Conservation (phyloP, 2,797 vertebrate species). For the Lacerta agilis region DNA sequence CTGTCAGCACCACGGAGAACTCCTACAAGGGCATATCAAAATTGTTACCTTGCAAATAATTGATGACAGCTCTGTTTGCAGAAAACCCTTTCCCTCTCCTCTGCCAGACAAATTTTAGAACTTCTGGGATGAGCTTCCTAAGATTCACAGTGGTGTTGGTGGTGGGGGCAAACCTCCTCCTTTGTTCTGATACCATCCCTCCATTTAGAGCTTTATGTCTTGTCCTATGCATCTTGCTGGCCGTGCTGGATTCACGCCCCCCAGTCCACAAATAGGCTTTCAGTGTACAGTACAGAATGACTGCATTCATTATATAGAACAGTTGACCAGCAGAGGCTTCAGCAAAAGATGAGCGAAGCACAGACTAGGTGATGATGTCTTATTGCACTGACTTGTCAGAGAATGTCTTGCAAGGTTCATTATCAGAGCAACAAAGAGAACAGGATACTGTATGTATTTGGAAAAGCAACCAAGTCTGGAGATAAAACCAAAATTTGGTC, state of each 20-base stretch:
- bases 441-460: not conserved
- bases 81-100: not conserved
- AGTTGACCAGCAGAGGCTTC: not conserved
- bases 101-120: not conserved
- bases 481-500: not conserved
- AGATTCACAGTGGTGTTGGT: not conserved
- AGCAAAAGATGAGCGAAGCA: not conserved
- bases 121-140: not conserved
- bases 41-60: not conserved
- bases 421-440: not conserved
- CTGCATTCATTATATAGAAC: not conserved
- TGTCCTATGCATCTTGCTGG: not conserved
- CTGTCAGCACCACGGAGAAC: not conserved
- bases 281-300: not conserved
- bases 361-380: not conserved
- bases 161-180: not conserved
- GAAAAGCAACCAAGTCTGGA: not conserved
- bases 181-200: not conserved
- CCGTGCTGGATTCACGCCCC: not conserved
- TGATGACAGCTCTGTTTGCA: not conserved
- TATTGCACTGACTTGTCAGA: not conserved
- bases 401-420: not conserved
- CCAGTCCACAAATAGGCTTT: not conserved
- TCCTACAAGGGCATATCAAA: conserved; percentile 7
- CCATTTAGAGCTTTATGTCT: no score